Evolutionary conservation across 2,113 vertebrate genomes (phyloP).

Genomic region (Uropsilus gracilis): DNA sequence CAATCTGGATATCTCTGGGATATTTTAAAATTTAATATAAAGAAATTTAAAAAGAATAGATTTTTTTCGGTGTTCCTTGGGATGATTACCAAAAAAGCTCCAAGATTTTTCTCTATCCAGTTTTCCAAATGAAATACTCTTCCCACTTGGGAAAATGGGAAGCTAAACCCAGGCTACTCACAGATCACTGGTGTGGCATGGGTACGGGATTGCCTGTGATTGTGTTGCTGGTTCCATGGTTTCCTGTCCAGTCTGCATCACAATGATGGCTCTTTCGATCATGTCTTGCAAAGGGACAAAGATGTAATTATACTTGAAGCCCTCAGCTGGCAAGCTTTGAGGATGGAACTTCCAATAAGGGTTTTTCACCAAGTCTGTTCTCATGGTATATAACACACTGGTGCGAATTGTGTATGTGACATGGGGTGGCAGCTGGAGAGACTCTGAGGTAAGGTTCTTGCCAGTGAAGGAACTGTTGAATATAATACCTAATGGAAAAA

Average conservation of each 20-base stretch:
- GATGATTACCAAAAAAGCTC: background rate
- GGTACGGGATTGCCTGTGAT: constrained; percentile 85
- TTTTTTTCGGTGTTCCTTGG: background rate
- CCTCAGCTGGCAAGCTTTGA: constrained; percentile 82
- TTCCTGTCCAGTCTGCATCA: constrained; percentile 78
- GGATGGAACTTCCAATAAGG: constrained; percentile 86
- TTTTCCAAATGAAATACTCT: background rate
- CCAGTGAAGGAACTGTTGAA: constrained; percentile 60
- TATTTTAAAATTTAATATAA: background rate
- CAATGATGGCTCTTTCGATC: constrained; percentile 86
- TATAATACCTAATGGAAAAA: constrained; percentile 79
- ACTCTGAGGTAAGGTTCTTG: background rate
- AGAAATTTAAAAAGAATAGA: background rate
- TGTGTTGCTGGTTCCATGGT: constrained; percentile 66
- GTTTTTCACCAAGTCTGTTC: constrained; percentile 83
- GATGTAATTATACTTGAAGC: constrained; percentile 86
- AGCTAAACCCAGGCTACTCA: constrained; percentile 72
- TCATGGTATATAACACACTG: constrained; percentile 84
- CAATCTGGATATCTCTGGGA: background rate
- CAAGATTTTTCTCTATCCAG: background rate
- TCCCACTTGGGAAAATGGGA: fast-evolving
- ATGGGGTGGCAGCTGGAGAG: constrained; percentile 55
- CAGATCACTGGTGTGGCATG: constrained; percentile 85
- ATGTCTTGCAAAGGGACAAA: constrained; percentile 88
- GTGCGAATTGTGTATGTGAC: constrained; percentile 85